Evolutionary conservation across 2,888 invertebrate genomes (phyloP).

Genomic region (Epistrophe grossulariae): DNA sequence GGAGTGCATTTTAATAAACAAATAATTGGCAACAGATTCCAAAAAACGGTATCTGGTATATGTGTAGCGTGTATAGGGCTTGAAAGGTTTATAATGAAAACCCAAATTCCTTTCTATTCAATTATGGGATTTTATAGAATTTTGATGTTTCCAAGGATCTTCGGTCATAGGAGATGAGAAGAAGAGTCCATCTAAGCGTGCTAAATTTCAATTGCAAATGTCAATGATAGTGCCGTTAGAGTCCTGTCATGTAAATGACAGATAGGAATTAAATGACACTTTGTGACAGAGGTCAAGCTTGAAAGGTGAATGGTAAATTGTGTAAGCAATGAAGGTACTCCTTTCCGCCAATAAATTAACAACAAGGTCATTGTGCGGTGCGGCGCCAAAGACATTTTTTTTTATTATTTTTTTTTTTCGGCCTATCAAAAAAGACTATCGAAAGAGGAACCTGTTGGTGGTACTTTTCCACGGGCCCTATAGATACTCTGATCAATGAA

Average conservation of each 20-base stretch:
- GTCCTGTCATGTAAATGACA: not conserved
- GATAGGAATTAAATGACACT: not conserved
- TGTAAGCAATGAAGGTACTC: not conserved
- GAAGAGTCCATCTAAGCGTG: not conserved
- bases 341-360: not conserved
- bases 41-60: not conserved
- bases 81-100: not conserved
- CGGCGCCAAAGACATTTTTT: not conserved
- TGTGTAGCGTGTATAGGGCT: not conserved
- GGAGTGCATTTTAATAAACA: constrained; percentile 34
- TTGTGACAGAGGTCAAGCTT: constrained; percentile 1
- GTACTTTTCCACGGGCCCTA: not conserved
- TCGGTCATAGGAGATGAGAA: not conserved
- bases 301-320: not conserved
- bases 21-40: constrained; percentile 43
- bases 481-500: not conserved
- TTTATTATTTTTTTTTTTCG: not conserved
- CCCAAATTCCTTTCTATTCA: not conserved
- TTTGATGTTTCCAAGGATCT: not conserved
- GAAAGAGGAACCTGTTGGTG: not conserved
- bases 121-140: constrained; percentile 2
- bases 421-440: not conserved
- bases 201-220: not conserved
- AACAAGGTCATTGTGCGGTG: not conserved
- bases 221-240: constrained; percentile 2